Base-by-base conservation (phyloP, 2,797 vertebrate species). In the Mionectes olivaceus region DNA sequence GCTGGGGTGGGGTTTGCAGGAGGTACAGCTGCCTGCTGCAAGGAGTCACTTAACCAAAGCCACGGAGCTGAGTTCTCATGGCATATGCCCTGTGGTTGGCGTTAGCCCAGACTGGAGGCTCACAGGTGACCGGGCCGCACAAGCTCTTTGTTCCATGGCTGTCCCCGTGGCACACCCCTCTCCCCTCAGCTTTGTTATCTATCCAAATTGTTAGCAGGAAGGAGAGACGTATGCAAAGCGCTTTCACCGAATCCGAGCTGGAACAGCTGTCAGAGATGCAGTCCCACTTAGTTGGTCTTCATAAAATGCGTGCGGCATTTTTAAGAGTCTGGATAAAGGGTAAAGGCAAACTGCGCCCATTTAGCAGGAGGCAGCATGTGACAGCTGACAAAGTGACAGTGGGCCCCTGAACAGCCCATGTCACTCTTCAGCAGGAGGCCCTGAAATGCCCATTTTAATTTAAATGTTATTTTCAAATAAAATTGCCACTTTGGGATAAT, bases 391-490 rank as follows among this genome's bases (percentile, higher is more conserved):
- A 91, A 96, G 96, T 97, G 96, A 96, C 96, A 95, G 95, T 96
- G 94, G 96, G 95, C 95, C 95, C 94, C 96, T 83, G 82, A 96
- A 95, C 96, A 96, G 93, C 94, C 93, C 90, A 10, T 97, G 95
- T 96, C 94, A 94, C 90, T 94, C 96, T 95, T 83, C 95, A 95
- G 95, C 94, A 87, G 94, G 96, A 95, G 94, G 95, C 89, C 94
- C 92, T 96, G 96, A 96, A 96, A 96, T 96, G 95, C 92, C 94
- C 95, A 96, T 97, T 96, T 97, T 96, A 96, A 96, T 97, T 96
- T 97, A 96, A 97, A 97, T 96, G 92, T 96, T 95, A 96, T 96
- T 97, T 97, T 96, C 95, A 97, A 96, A 97, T 96, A 95, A 96
- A 97, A 97, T 96, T 96, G 96, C 94, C 96, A 96, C 96, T 96